A percentile compares a stretch with the other conserved stretches of the same genome.
Conservation (phyloP, 1,140 invertebrate species). For the Drosophila paulistorum region DNA sequence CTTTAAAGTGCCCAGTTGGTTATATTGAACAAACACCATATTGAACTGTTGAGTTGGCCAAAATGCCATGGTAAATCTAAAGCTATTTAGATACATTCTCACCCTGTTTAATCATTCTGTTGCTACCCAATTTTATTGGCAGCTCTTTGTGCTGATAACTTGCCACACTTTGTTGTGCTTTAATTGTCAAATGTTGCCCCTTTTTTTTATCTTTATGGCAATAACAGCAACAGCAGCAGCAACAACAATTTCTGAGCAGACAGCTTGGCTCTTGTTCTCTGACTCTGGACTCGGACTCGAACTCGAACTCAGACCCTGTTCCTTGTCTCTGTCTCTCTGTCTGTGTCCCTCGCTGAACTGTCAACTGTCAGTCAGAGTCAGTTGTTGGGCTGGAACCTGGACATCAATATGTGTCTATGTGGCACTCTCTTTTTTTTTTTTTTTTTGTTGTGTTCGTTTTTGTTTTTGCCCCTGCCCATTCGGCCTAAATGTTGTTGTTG, state of each 20-base stretch:
- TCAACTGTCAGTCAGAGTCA: slow-evolving; percentile 75
- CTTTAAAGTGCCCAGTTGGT: too few relatives aligned
- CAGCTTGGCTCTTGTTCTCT: slow-evolving; percentile 60
- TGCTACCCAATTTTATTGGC: slow-evolving; percentile 39
- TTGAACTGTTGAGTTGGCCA: too few relatives aligned
- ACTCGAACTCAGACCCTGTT: slow-evolving; percentile 15
- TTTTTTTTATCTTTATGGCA: slow-evolving; percentile 65
- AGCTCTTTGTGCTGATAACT: slow-evolving; percentile 51
- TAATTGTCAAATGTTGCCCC: slow-evolving; percentile 72
- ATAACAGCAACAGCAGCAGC: slow-evolving; percentile 26
- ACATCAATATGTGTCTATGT: slow-evolving; percentile 68
- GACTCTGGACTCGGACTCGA: slow-evolving; percentile 1
- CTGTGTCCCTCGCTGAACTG: slow-evolving; percentile 65
- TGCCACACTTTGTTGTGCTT: slow-evolving; percentile 69
- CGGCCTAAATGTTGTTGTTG: background rate
- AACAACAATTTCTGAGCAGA: slow-evolving; percentile 50
- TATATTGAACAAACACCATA: too few relatives aligned
- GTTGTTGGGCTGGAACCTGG: slow-evolving; percentile 39
- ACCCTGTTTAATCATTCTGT: slow-evolving; percentile 38
- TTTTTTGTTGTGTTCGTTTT: background rate
- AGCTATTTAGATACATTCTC: background rate
- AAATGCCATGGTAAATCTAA: slow-evolving; percentile 38
- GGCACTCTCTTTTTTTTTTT: slow-evolving; percentile 29
- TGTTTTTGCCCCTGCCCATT: slow-evolving; percentile 1
- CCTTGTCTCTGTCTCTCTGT: slow-evolving; percentile 4